phyloP scores from a whole-genome alignment of 2,797 vertebrate genomes.

The Phrynocephalus forsythii region DNA sequence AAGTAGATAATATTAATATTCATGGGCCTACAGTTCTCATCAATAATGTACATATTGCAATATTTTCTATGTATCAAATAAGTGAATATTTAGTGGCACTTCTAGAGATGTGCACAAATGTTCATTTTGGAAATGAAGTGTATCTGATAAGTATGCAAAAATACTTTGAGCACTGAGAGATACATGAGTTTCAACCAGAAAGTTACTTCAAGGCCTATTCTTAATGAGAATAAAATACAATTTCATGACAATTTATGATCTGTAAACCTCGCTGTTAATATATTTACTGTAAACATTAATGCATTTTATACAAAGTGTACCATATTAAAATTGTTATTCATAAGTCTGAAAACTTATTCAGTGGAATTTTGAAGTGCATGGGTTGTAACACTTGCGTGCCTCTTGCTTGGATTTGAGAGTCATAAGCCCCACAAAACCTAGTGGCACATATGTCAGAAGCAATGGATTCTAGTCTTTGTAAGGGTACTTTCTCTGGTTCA shows the following conservation, averaged over 20 bases:
- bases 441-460: neutral
- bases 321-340: conserved; percentile 65
- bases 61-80: conserved; percentile 15
- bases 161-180: conserved; percentile 75
- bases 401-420: neutral
- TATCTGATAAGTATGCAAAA: conserved; percentile 75
- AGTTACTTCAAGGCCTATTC: conserved; percentile 25
- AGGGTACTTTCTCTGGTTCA: too few relatives aligned
- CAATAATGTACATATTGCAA: conserved; percentile 20
- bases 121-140: conserved; percentile 60
- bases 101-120: conserved; percentile 55
- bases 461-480: neutral
- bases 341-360: conserved; percentile 29
- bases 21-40: conserved; percentile 39
- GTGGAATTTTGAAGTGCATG: conserved; percentile 13
- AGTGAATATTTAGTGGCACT: conserved; percentile 49
- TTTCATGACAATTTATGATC: conserved; percentile 43
- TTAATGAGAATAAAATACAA: conserved; percentile 47
- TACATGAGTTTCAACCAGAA: conserved; percentile 50
- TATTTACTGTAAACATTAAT: conserved; percentile 55
- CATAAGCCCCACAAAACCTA: neutral
- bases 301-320: conserved; percentile 62
- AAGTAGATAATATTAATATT: conserved; percentile 45
- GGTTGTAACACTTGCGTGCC: neutral
- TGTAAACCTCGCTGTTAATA: conserved; percentile 52